Conservation (phyloP, 2,113 vertebrate species). For the Opisthocomus hoazin region DNA sequence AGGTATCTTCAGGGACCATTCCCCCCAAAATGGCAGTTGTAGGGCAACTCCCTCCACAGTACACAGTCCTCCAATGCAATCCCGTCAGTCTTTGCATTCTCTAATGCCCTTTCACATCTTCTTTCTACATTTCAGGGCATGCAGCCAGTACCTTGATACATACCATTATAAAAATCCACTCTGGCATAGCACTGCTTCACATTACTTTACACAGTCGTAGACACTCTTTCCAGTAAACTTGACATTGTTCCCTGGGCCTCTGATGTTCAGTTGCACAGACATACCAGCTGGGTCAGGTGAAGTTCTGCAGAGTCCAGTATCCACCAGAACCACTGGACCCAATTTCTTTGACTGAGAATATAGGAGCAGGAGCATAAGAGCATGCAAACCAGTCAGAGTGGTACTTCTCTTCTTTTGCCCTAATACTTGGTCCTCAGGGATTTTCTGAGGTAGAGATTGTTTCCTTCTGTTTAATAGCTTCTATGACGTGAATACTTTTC, state of each 20-base stretch:
- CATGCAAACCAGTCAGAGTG: not conserved
- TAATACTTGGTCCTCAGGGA: not conserved
- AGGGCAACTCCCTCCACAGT: not conserved
- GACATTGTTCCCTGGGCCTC: not conserved
- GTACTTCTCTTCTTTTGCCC: not conserved
- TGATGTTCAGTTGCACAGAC: not conserved
- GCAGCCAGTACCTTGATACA: not conserved
- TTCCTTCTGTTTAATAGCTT: not conserved
- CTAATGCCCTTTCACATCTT: not conserved
- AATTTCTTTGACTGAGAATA: not conserved
- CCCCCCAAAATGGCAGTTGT: not conserved
- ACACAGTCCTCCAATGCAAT: not conserved
- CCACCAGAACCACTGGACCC: not conserved
- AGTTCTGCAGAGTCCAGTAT: not conserved
- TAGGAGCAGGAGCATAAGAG: not conserved
- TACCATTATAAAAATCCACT: not conserved
- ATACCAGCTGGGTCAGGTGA: not conserved
- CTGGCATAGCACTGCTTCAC: not conserved
- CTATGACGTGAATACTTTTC: not conserved
- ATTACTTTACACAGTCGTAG: not conserved
- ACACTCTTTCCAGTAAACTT: not conserved
- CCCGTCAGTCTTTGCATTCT: not conserved
- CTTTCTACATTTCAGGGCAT: accelerated
- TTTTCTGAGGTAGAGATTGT: not conserved
- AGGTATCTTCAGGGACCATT: not conserved